Base-by-base conservation (phyloP, 2,113 vertebrate genomes). In the Amia ocellicauda region DNA sequence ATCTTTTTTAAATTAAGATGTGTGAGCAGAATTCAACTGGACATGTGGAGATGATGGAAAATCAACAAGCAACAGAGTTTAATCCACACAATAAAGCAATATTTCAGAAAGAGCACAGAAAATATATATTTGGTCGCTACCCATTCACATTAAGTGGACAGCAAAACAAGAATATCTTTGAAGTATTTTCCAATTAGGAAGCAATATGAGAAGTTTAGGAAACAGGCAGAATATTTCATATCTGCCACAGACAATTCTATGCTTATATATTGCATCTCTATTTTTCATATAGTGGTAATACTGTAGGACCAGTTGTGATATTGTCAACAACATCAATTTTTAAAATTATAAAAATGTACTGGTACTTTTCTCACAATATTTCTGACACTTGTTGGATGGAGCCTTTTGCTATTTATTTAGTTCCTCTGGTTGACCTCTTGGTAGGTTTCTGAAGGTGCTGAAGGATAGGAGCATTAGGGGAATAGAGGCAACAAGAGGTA, bases 171-270 rank as follows among this genome's bases (percentile, higher is more conserved):
- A 52, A 36, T 27, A 53, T 61, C 59, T 61, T 43, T 61, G 26
- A 51, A 51, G 24, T 20, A 36, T 62, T 62, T 62, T 62, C 45
- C 60, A 62, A 62, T 62, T 62, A 62, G 19, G 51, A 52, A 36
- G 45, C 50, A 53, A 52, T 63, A 54, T 63, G 41, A 63, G 49
- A 11, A 23, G 29, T 49, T 54, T 17, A 16, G 2, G 61, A 47
- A 7, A 26, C 16, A 36, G 26, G 45, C 27, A 11, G 49, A 50
- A 52, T 16, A 50, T 41, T 31, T 19, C n/a, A 52, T 22, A 52
- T 52, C 22, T 22, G 1, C 31, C 31, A 36, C 5, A 36, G 31
- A 36, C 31, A 36, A 11, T 36, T 36, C 5, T 36, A 36, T 5
- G 5, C 11, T 36, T 36, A 36, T 36, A 36, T 36, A 36, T 36